A percentile compares a stretch with the other conserved stretches of the same genome.
Evolutionary conservation across 2,113 vertebrate genomes (phyloP).

Genomic region (Ahaetulla prasina): DNA sequence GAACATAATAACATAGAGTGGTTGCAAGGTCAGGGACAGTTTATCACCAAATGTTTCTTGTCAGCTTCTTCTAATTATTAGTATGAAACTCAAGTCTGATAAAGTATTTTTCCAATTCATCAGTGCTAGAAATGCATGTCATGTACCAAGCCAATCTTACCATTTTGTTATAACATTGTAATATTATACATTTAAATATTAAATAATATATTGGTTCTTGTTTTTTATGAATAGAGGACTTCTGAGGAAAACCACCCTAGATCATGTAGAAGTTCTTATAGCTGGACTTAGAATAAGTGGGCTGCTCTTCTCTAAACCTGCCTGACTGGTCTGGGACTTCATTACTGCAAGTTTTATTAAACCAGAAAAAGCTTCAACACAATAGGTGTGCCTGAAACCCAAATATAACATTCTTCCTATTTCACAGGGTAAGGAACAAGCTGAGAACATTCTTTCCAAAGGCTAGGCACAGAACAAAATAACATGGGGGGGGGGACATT

Average conservation of each 20-base stretch:
- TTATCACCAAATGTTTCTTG: neutral
- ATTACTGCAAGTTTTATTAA: conserved; percentile 4
- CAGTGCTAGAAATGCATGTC: neutral
- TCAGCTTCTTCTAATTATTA: accelerated
- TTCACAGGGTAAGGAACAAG: neutral
- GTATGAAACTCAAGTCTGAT: neutral
- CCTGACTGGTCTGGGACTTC: neutral
- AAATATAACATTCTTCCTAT: neutral
- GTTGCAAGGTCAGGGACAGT: neutral
- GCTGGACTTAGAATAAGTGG: neutral
- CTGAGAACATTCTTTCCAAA: neutral
- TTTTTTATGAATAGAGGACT: neutral
- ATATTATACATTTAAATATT: neutral
- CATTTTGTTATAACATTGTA: neutral
- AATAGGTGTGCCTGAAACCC: neutral
- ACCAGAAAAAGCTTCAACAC: neutral
- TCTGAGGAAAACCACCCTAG: neutral
- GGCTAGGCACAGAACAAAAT: neutral
- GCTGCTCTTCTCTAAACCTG: neutral
- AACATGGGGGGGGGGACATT: neutral
- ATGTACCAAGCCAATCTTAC: neutral
- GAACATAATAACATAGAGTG: neutral
- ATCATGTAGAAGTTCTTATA: neutral
- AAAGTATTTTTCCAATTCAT: neutral
- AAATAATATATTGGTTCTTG: neutral